Evolutionary conservation across 2,113 vertebrate genomes (phyloP).

Genomic region (Dipodomys merriami): DNA sequence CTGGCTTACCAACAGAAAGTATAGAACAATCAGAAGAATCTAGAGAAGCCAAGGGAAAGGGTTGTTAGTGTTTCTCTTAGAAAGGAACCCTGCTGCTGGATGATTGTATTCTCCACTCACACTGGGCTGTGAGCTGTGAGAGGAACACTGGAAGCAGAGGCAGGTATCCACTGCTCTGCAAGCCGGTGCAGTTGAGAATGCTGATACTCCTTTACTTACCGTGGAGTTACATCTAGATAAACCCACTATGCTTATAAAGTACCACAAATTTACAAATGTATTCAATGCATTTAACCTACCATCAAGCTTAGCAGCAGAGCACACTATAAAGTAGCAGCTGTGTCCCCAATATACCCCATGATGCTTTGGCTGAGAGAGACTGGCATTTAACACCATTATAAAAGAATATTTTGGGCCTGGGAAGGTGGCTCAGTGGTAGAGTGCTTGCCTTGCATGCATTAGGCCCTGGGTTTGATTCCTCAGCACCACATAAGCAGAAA

Average conservation of each 20-base stretch:
- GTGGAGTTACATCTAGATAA: neutral
- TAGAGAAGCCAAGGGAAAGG: neutral
- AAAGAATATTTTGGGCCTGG: neutral
- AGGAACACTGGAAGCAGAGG: neutral
- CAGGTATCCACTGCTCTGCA: neutral
- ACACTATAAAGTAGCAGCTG: neutral
- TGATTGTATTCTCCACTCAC: no score
- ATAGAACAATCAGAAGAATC: neutral
- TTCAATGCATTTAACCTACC: neutral
- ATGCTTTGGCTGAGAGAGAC: neutral
- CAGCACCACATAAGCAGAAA: no score
- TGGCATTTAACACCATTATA: neutral
- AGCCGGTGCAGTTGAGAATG: neutral
- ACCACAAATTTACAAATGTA: neutral
- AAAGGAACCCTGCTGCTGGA: neutral
- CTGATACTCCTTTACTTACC: neutral
- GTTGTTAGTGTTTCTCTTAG: neutral
- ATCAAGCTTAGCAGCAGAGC: neutral
- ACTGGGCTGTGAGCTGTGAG: neutral
- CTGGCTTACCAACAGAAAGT: neutral
- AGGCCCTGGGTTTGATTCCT: no score
- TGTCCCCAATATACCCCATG: no score
- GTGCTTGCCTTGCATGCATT: no score
- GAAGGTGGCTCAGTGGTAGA: no score
- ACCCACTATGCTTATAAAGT: neutral